Evolutionary conservation across 2,797 vertebrate species (phyloP), one percentile per base, ranked within the genome.

Genomic region (Tokudaia tokunoshimensis): DNA sequence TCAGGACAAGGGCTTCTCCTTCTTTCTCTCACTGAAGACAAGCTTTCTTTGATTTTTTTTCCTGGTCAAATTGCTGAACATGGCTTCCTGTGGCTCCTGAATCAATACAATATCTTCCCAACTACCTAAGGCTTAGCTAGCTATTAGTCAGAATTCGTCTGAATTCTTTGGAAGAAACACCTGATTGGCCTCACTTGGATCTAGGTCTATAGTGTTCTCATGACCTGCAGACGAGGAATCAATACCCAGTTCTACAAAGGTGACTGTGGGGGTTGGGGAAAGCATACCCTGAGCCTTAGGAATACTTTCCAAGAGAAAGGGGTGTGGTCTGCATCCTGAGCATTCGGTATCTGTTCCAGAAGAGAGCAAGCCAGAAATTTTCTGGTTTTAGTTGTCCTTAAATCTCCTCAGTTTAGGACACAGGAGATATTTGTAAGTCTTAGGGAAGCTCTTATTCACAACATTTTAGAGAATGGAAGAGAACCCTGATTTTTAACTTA

Each of bases 1-100:
- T 82, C 31, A 15, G 55, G 65, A 90, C 72, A 84, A 87, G 59
- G 84, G 52, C 78, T 89, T 91, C 44, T 95, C 22, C 9, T 84
- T 86, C 85, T 44, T 72, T 89, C 37, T 82, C 75, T 79, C 82
- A 9, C 59, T 63, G 50, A 61, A 84, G 57, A 91, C 47, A 47
- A 59, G 17, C 47, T 83, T 92, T 55, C 83, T 81, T 72, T 55
- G 22, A n/a, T 50, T 50, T 50, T 75, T 31, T 24, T 80, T 47
- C 55, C 75, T 93, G 26, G 44, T n/a, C 80, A 63, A 81, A 22
- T 11, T 24, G 55, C 65, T 52, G 3, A 91, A 15, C 57, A 37
- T 63, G 67, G 57, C 50, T 96, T 44, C 83, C 50, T 44, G 31
- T 70, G 59, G 63, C 79, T 93, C 57, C 88, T 13, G 19, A 44